phyloP scores from a whole-genome alignment of 2,888 invertebrate species.

The Scaptomyza parva region DNA sequence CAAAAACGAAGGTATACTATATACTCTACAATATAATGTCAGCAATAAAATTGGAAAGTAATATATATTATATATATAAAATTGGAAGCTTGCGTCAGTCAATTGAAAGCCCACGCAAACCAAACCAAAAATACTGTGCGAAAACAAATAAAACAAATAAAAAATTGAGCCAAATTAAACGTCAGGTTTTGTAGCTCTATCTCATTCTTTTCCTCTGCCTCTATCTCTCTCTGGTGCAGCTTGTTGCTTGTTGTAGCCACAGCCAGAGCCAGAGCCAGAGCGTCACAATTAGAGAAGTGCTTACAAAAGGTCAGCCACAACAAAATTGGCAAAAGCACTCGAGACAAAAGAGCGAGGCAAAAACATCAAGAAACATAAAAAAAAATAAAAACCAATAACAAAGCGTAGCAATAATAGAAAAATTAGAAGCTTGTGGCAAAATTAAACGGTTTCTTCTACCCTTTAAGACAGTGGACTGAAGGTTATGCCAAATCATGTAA shows the following conservation, averaged over 20 bases:
- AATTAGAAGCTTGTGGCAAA: constrained; percentile 75
- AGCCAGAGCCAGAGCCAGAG: no score
- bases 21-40: constrained; percentile 30
- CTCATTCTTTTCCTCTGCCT: background rate
- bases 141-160: constrained; percentile 42
- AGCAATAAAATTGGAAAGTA: constrained; percentile 69
- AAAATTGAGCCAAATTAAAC: constrained; percentile 60
- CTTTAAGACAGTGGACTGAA: background rate
- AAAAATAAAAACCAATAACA: constrained; percentile 58
- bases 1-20: constrained; percentile 5
- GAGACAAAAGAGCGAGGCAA: constrained; percentile 51
- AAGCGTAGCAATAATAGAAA: constrained; percentile 65
- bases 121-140: constrained; percentile 30
- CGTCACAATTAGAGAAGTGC: constrained; percentile 75
- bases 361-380: constrained; percentile 35
- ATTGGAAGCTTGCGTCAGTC: constrained; percentile 73
- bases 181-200: constrained; percentile 24
- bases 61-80: constrained; percentile 58
- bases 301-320: constrained; percentile 70
- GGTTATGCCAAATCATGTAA: background rate
- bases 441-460: constrained; percentile 69
- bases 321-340: constrained; percentile 68
- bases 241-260: constrained; percentile 49
- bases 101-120: constrained; percentile 55
- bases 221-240: constrained; percentile 23